Base-by-base conservation (phyloP, 2,113 vertebrate genomes). In the Macquaria ambigua region DNA sequence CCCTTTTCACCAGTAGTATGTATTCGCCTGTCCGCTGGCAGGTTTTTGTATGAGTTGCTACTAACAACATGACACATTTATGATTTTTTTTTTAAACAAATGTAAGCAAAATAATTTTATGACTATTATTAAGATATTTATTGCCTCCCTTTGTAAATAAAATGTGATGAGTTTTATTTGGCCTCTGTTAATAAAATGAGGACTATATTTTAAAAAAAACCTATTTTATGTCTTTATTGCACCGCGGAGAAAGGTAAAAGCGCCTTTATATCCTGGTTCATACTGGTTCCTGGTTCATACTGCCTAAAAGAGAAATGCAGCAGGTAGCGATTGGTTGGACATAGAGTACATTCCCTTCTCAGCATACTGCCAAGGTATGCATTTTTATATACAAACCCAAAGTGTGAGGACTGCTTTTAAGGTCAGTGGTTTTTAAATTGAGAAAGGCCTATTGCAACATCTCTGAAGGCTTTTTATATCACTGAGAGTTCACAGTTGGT, bases 81-180 rank as follows among this genome's bases (percentile, higher is more conserved):
- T 94, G 92, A 91, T 81, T 83, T 84, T 85, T 89, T 87, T 89
- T 86, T 85, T 63, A 93, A 93, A 93, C 90, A 96, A 95, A 95
- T 95, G 94, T 96, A 95, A 95, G 91, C 94, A 94, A 95, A 95
- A 92, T 95, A 95, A 95, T 96, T 96, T 96, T 96, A 96, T 95
- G 95, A 96, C 93, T 95, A 96, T 96, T 96, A 95, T 96, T 93
- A 95, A 96, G 94, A 96, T 96, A 96, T 96, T 96, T 96, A 96
- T 96, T 96, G 94, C 95, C 93, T 96, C 93, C 94, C 92, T 94
- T 93, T 96, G 96, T 96, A 96, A 96, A 96, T 96, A 96, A 94
- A 95, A 94, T 95, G 93, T 95, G 92, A 94, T 94, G 94, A 96
- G 94, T 96, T 96, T 93, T 96, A 95, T 96, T 95, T 96, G 95